Evolutionary conservation across 2,113 vertebrate species (phyloP).

Genomic region (Alligator mississippiensis): DNA sequence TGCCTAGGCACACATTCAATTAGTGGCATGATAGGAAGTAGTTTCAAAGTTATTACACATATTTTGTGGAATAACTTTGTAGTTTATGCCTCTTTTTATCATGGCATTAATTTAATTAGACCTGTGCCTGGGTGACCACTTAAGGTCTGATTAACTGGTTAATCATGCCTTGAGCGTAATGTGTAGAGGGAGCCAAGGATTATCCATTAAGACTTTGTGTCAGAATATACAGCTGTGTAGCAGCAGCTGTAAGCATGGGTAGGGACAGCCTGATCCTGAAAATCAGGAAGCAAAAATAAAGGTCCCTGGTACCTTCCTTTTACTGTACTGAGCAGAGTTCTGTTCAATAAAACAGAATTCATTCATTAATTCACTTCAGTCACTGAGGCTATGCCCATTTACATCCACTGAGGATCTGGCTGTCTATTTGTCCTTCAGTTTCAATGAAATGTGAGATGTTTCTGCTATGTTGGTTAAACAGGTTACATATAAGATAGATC

Average conservation of each 20-base stretch:
- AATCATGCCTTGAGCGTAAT: no score
- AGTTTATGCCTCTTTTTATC: no score
- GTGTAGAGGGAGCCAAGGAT: no score
- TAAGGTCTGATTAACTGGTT: no score
- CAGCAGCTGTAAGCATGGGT: background rate
- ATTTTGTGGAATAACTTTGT: no score
- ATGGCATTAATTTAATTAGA: no score
- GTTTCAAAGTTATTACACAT: no score
- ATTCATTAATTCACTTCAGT: slow-evolving; percentile 42
- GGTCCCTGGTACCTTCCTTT: background rate
- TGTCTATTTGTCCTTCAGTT: slow-evolving; percentile 50
- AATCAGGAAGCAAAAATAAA: background rate
- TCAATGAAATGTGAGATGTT: slow-evolving; percentile 56
- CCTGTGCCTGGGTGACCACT: no score
- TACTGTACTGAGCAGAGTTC: background rate
- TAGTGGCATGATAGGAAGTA: no score
- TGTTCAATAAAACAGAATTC: slow-evolving; percentile 24
- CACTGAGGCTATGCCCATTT: slow-evolving; percentile 42
- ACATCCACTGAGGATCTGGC: slow-evolving; percentile 34
- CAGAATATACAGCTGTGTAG: background rate
- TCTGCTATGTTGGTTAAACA: slow-evolving; percentile 32
- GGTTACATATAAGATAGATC: slow-evolving; percentile 56
- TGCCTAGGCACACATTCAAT: no score
- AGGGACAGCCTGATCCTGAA: background rate
- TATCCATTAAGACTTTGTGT: background rate